Conservation (phyloP, 1,140 invertebrate genomes). For the Wasmannia auropunctata region DNA sequence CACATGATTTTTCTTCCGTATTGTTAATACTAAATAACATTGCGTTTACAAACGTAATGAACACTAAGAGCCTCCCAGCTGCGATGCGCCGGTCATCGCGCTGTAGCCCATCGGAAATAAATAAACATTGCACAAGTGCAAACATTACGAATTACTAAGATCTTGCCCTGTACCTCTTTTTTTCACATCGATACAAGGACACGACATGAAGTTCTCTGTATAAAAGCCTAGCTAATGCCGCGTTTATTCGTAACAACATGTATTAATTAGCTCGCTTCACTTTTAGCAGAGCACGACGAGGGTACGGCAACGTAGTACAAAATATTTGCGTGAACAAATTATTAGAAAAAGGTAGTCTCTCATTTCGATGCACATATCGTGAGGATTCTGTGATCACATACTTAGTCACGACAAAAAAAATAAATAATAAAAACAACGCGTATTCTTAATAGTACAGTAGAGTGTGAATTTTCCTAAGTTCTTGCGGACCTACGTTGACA, state of each 20-base stretch:
- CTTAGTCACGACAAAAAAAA: background rate
- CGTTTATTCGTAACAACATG: background rate
- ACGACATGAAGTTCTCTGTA: slow-evolving; percentile 11
- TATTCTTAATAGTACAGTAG: slow-evolving; percentile 80
- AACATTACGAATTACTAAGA: slow-evolving; percentile 61
- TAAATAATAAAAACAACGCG: background rate
- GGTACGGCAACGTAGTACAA: slow-evolving; percentile 7
- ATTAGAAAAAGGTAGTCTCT: slow-evolving; percentile 48
- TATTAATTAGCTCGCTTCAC: slow-evolving; percentile 3
- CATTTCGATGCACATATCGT: background rate
- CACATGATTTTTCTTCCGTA: slow-evolving; percentile 57
- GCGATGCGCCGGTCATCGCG: slow-evolving; percentile 70
- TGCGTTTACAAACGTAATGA: slow-evolving; percentile 62
- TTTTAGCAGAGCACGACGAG: background rate
- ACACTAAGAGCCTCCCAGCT: slow-evolving; percentile 61
- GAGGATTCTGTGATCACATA: slow-evolving; percentile 28
- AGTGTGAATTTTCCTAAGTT: slow-evolving; percentile 81
- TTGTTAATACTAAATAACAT: slow-evolving; percentile 69
- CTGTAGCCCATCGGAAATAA: slow-evolving; percentile 70
- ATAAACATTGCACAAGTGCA: slow-evolving; percentile 65
- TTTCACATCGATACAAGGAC: slow-evolving; percentile 26
- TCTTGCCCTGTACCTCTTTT: slow-evolving; percentile 43
- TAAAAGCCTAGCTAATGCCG: slow-evolving; percentile 5
- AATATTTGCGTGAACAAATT: slow-evolving; percentile 20
- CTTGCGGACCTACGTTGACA: slow-evolving; percentile 79